Conservation (phyloP, 1,140 invertebrate species). For the Leptoteleia sp. region DNA sequence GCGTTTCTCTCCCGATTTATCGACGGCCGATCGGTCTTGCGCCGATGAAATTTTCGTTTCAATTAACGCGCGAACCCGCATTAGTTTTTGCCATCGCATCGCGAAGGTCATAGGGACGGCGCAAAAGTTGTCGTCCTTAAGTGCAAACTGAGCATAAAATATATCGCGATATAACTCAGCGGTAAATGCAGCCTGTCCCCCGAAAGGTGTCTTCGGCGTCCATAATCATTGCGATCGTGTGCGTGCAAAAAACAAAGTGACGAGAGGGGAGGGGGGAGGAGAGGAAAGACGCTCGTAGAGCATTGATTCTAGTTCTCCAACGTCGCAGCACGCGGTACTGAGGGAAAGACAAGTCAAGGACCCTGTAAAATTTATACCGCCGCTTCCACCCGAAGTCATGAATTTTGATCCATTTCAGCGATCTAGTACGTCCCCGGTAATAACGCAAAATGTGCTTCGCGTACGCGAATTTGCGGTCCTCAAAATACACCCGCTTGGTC, state of each 20-base stretch:
- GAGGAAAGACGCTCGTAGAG: conserved; percentile 23
- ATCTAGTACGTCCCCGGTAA: too few relatives aligned
- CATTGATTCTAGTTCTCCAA: conserved; percentile 45
- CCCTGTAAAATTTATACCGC: conserved; percentile 45
- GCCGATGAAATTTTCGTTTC: conserved; percentile 20
- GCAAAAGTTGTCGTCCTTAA: conserved; percentile 67
- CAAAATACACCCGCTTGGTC: neutral
- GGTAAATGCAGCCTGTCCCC: conserved; percentile 27
- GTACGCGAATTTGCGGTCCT: conserved; percentile 26
- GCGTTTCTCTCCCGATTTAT: conserved; percentile 1
- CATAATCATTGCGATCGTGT: conserved; percentile 50
- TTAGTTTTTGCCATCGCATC: conserved; percentile 42
- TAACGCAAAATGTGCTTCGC: conserved; percentile 33
- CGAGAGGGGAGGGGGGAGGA: too few relatives aligned
- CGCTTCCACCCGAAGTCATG: conserved; percentile 32
- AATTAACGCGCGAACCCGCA: conserved; percentile 7
- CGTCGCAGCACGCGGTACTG: conserved; percentile 15
- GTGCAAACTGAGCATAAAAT: conserved; percentile 53
- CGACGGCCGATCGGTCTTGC: neutral
- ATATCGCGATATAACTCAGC: conserved; percentile 39
- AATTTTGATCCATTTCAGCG: too few relatives aligned
- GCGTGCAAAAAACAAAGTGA: conserved; percentile 41
- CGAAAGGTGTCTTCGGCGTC: conserved; percentile 47
- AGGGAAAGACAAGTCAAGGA: conserved; percentile 63
- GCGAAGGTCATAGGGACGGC: conserved; percentile 54